Base-by-base conservation (phyloP, 2,888 invertebrate species). In the Cantharis nigra region DNA sequence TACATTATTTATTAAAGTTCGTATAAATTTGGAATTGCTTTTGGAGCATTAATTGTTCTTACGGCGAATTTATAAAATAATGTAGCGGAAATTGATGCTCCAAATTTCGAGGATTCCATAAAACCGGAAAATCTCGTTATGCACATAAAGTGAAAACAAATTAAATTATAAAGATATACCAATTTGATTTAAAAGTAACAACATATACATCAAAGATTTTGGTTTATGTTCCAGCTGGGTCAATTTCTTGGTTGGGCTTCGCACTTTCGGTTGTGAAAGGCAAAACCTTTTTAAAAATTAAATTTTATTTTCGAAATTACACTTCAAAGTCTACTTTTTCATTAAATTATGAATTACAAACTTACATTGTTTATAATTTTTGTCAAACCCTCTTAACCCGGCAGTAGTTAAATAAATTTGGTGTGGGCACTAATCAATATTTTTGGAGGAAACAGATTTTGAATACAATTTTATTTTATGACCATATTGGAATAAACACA, bases 401-500 rank as follows among this genome's bases (percentile, higher is more conserved):
- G 1, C 26, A 11, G 30, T 10, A 1, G 28, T 28, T 10, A 28
- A 28, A 28, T 10, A 28, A 13, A 33, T n/a, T n/a, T n/a, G n/a
- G n/a, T n/a, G n/a, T n/a, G n/a, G n/a, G n/a, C n/a, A n/a, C n/a
- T n/a, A n/a, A n/a, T 33, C 13, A 13, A 33, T 33, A 33, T 33
- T 33, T 33, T 33, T 33, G 3, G 4, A 13, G 13, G 13, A 33
- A 33, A 33, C 13, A n/a, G 13, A 33, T 33, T 33, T 33, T 33
- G 33, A 33, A 33, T 33, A 5, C 13, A 33, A 33, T 30, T 30
- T 30, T 26, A 26, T 26, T 26, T 26, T 26, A 26, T 26, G 9
- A 26, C 26, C 30, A 30, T 13, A 33, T 33, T 33, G 33, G 70
- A 70, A 74, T 77, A 77, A 74, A 74, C 74, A 77, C 74, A 33